Percentiles rank a stretch among this genome's conserved stretches.
phyloP scores from a whole-genome alignment of 2,888 invertebrate genomes.

The Cyaniris semiargus region DNA sequence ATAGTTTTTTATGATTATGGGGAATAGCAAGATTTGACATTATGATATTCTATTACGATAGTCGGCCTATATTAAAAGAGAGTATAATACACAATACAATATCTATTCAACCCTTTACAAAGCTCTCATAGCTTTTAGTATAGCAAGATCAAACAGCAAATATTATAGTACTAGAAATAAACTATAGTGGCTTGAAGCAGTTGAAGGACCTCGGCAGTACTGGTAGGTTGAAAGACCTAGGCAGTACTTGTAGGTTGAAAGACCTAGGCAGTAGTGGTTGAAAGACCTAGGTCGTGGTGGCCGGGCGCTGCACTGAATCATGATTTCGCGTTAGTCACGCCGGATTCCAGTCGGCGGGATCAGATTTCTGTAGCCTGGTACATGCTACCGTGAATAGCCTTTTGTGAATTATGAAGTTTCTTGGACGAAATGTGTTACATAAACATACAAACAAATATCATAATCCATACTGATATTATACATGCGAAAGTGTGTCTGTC shows the following conservation, averaged over 20 bases:
- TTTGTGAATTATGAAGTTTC: conserved; percentile 8
- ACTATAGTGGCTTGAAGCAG: too few species aligned
- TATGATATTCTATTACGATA: too few species aligned
- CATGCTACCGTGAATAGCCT: neutral
- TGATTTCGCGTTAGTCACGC: conserved; percentile 61
- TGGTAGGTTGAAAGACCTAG: neutral
- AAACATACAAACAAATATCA: neutral
- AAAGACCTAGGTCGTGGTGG: conserved; percentile 31
- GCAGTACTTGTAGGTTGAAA: neutral
- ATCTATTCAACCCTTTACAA: too few species aligned
- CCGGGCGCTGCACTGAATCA: conserved; percentile 36
- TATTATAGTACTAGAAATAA: too few species aligned
- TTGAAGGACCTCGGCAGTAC: neutral
- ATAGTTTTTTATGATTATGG: too few species aligned
- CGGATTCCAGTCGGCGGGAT: conserved; percentile 41
- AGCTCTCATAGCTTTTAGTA: too few species aligned
- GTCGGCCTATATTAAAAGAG: too few species aligned
- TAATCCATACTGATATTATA: too few species aligned
- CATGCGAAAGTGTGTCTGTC: too few species aligned
- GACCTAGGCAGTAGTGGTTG: conserved; percentile 21
- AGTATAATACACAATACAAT: too few species aligned
- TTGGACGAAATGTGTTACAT: neutral
- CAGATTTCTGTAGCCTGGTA: conserved; percentile 32
- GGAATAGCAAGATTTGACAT: too few species aligned
- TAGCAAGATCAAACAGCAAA: too few species aligned